Percentiles rank a stretch among this genome's conserved stretches.
Conservation (phyloP, 2,888 invertebrate genomes). For the Scelioninae gen. 1 region DNA sequence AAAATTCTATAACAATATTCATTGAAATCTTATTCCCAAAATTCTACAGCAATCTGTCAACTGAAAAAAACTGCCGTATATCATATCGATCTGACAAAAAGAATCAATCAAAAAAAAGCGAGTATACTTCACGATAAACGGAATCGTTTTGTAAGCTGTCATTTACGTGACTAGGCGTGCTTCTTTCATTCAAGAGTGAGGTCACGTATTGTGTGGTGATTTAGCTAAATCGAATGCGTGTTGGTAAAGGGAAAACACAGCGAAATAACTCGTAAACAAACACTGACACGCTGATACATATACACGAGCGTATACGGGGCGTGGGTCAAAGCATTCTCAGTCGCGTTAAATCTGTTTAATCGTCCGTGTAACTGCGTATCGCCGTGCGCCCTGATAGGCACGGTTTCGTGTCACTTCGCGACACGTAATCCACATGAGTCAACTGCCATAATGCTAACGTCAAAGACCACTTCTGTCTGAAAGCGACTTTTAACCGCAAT, state of each 20-base stretch:
- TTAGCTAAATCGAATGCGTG: conserved; percentile 47
- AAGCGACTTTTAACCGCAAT: conserved; percentile 42
- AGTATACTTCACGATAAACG: conserved; percentile 19
- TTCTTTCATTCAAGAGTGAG: conserved; percentile 67
- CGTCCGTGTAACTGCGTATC: conserved; percentile 54
- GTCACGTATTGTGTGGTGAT: conserved; percentile 58
- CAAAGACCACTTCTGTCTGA: conserved; percentile 28
- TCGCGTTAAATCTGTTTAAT: conserved; percentile 65
- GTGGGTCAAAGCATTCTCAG: conserved; percentile 55
- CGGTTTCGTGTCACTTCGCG: conserved; percentile 53
- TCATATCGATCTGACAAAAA: not conserved
- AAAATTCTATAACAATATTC: no score
- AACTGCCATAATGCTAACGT: conserved; percentile 42
- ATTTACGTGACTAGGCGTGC: conserved; percentile 60
- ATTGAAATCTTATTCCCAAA: no score
- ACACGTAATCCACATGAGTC: conserved; percentile 54
- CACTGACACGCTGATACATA: conserved; percentile 7
- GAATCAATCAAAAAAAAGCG: conserved; percentile 4
- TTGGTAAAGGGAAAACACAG: conserved; percentile 26
- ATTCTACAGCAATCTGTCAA: no score
- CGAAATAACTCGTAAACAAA: conserved; percentile 35
- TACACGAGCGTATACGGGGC: conserved; percentile 7
- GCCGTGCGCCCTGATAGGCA: conserved; percentile 21
- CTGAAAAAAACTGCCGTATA: not conserved
- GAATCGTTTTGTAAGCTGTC: conserved; percentile 45